A percentile compares a stretch with the other conserved stretches of the same genome.
Conservation (phyloP, 1,140 invertebrate genomes). For the Dendroctonus valens region DNA sequence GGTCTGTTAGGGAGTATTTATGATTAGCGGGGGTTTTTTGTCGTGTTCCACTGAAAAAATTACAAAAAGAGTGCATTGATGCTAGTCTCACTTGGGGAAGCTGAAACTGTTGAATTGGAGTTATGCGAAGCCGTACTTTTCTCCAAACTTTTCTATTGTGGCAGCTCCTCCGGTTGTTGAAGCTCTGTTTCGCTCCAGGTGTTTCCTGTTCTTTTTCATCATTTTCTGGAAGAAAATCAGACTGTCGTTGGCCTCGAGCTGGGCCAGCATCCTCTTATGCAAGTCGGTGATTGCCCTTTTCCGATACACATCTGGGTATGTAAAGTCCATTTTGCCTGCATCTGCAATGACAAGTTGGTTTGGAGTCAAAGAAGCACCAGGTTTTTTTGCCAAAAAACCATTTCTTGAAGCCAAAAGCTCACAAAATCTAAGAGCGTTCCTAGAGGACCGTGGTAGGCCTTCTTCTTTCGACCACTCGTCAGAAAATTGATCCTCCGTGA, state of each 20-base stretch:
- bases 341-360: not conserved
- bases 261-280: slow-evolving; percentile 32
- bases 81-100: too few relatives aligned
- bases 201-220: slow-evolving; percentile 30
- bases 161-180: not conserved
- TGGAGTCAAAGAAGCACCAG: too few relatives aligned
- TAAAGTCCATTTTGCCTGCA: not conserved
- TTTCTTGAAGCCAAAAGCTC: too few relatives aligned
- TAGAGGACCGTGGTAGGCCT: not conserved
- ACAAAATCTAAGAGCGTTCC: too few relatives aligned
- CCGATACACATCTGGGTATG: slow-evolving; percentile 30
- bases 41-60: slow-evolving; percentile 1
- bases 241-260: slow-evolving; percentile 41
- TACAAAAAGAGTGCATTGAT: not conserved
- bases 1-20: slow-evolving; percentile 2
- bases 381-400: too few relatives aligned
- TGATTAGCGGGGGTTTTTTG: not conserved
- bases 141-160: slow-evolving; percentile 1
- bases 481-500: too few relatives aligned
- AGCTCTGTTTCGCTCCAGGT: slow-evolving; percentile 3
- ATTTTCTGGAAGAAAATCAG: slow-evolving; percentile 38
- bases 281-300: slow-evolving; percentile 35
- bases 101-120: too few relatives aligned
- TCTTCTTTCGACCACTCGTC: not conserved
- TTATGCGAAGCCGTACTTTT: too few relatives aligned